These are phyloP conservation scores for Calonectris borealis DNA, from an alignment of 2,113 vertebrate genomes.

Conservation along the genomic window DNA sequence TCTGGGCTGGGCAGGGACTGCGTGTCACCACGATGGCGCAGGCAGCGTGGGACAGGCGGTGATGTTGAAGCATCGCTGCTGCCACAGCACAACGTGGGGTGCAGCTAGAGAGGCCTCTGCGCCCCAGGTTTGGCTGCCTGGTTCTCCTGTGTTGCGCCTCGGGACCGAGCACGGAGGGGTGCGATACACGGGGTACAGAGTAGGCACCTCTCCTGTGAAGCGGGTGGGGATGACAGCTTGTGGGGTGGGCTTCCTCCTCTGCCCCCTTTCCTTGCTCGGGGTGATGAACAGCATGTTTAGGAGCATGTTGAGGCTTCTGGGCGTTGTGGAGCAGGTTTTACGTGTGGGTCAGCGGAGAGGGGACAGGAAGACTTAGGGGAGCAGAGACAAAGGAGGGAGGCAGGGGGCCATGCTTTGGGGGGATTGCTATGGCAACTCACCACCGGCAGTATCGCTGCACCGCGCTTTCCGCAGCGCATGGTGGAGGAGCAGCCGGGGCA, in stretches of 20 bases:
- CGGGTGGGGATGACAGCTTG: accelerated
- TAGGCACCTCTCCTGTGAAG: neutral
- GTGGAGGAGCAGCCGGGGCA: neutral
- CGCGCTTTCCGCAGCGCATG: neutral
- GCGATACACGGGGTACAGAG: accelerated
- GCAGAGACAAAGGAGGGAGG: conserved; percentile 15
- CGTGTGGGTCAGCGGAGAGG: accelerated
- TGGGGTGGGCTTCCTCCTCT: neutral
- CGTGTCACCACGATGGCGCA: accelerated
- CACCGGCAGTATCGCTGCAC: neutral
- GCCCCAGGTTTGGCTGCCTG: neutral
- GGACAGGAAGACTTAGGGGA: neutral
- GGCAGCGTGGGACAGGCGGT: neutral
- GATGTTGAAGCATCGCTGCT: neutral
- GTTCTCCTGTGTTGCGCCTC: neutral
- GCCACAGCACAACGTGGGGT: accelerated
- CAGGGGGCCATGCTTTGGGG: conserved; percentile 3
- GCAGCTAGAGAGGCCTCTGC: neutral
- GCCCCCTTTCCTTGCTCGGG: neutral
- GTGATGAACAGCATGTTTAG: neutral
- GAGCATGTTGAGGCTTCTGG: neutral
- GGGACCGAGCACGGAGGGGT: accelerated
- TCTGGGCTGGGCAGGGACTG: neutral
- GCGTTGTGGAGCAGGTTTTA: neutral
- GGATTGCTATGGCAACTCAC: conserved; percentile 58